Evolutionary conservation across 1,140 invertebrate species (phyloP).

Genomic region (Reticulitermes speratus): DNA sequence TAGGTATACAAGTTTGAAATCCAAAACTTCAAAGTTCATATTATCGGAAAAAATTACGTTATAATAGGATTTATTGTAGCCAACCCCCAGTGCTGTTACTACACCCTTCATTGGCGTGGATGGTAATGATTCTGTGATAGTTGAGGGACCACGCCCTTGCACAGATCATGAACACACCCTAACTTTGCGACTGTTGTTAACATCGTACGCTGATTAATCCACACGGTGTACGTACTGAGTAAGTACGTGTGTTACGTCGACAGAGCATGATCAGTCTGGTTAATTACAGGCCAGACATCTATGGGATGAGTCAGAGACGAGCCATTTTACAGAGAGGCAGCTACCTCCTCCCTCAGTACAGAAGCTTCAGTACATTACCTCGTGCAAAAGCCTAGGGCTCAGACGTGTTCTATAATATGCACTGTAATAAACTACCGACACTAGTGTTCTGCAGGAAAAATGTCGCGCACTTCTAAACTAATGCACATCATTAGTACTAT

Average conservation of each 20-base stretch:
- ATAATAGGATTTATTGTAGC: not conserved
- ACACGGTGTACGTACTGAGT: not conserved
- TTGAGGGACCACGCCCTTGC: not conserved
- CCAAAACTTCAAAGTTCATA: too few relatives aligned
- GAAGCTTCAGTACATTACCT: not conserved
- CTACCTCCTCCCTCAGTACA: not conserved
- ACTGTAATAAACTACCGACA: not conserved
- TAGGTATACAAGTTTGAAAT: too few relatives aligned
- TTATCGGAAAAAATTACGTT: not conserved
- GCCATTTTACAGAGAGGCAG: not conserved
- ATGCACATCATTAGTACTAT: not conserved
- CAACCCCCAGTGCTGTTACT: not conserved
- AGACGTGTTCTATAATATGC: not conserved
- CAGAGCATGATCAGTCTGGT: not conserved
- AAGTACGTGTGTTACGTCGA: not conserved
- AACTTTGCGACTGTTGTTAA: conserved; percentile 5
- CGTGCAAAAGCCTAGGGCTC: not conserved
- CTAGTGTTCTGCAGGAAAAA: not conserved
- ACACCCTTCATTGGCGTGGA: not conserved
- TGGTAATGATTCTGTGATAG: not conserved
- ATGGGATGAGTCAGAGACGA: not conserved
- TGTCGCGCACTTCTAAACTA: not conserved
- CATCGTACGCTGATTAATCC: not conserved
- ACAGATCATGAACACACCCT: not conserved
- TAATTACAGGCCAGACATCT: not conserved